phyloP scores from a whole-genome alignment of 2,797 vertebrate species.

The Malurus splendens region DNA sequence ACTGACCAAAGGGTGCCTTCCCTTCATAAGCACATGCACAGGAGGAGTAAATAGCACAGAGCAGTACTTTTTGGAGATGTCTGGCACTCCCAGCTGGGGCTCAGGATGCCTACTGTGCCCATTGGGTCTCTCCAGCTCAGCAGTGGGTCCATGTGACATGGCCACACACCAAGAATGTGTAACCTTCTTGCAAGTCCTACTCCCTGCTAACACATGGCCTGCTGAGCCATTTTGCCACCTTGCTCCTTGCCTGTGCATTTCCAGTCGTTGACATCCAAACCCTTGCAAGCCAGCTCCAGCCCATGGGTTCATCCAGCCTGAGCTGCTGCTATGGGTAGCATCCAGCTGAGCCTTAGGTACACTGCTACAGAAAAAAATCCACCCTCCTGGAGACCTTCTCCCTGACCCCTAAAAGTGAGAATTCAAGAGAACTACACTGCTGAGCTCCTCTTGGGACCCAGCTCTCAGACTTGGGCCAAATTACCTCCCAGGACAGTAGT shows the following conservation, averaged over 20 bases:
- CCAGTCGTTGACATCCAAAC: not conserved
- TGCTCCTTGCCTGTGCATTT: not conserved
- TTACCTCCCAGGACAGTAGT: not conserved
- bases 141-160: fast-evolving
- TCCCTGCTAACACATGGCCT: not conserved
- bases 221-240: not conserved
- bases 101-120: not conserved
- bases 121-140: not conserved
- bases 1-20: not conserved
- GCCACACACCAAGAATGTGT: not conserved
- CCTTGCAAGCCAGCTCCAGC: not conserved
- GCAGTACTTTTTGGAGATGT: not conserved
- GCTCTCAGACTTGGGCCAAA: not conserved
- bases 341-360: not conserved
- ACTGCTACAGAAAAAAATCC: not conserved
- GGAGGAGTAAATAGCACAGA: not conserved
- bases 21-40: not conserved
- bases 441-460: not conserved
- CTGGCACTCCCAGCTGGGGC: not conserved
- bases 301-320: not conserved
- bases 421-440: not conserved
- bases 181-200: not conserved
- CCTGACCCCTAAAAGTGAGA: not conserved
- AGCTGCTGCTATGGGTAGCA: not conserved
- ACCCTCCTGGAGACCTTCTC: not conserved